Percentiles rank a stretch among this genome's conserved stretches.
Conservation (phyloP, 2,797 vertebrate species). For the Gallinago solitaria region DNA sequence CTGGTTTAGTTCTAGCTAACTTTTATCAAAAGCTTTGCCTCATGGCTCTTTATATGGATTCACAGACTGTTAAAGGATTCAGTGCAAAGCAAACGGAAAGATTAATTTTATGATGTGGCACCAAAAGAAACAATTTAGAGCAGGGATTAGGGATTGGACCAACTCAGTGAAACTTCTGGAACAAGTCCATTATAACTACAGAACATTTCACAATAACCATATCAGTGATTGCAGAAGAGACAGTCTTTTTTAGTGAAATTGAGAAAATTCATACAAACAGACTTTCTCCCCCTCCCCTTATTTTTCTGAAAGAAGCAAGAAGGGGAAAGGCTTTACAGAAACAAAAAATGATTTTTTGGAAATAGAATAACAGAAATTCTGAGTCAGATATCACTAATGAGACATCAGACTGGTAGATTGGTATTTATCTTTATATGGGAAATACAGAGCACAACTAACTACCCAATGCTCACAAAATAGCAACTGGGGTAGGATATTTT, state of each 20-base stretch:
- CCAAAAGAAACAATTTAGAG: constrained; percentile 69
- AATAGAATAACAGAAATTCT: background rate
- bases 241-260: background rate
- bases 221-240: background rate
- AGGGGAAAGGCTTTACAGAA: background rate
- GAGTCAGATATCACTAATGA: background rate
- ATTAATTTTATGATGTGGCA: constrained; percentile 74
- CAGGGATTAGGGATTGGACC: constrained; percentile 54
- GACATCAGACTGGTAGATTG: background rate
- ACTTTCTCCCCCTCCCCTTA: background rate
- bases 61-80: constrained; percentile 57
- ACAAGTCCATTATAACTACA: constrained; percentile 46
- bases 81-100: constrained; percentile 70
- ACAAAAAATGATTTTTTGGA: background rate
- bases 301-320: background rate
- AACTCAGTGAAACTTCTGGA: constrained; percentile 58
- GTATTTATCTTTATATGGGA: background rate
- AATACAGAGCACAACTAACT: background rate
- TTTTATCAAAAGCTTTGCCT: constrained; percentile 73
- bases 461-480: background rate
- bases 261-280: background rate
- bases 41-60: constrained; percentile 55
- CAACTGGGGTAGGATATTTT: background rate
- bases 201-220: background rate
- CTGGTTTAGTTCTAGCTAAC: constrained; percentile 50